These are phyloP conservation scores for Noturus placidus DNA, from an alignment of 2,113 vertebrate genomes.

Conservation along the genomic window DNA sequence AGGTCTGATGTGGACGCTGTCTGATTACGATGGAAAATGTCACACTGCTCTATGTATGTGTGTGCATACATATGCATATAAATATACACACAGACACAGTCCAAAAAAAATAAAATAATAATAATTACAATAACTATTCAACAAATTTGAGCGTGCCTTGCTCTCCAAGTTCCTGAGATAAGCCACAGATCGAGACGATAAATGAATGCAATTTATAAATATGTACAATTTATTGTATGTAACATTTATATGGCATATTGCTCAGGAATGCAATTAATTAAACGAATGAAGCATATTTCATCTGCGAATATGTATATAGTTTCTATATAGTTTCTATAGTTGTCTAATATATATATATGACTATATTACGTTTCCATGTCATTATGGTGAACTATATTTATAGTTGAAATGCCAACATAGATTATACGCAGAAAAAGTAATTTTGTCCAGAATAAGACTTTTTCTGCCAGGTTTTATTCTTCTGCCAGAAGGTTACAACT, in stretches of 20 bases:
- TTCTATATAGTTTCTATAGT: not conserved
- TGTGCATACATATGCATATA: slow-evolving; percentile 23
- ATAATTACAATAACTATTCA: not conserved
- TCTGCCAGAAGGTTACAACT: not conserved
- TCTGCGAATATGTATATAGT: not conserved
- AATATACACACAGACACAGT: not conserved
- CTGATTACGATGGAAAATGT: slow-evolving; percentile 61
- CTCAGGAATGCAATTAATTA: not conserved
- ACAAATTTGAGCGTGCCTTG: not conserved
- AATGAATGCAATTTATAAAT: not conserved
- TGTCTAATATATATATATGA: too few relatives aligned
- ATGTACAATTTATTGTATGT: not conserved
- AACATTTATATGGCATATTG: not conserved
- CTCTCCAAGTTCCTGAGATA: not conserved
- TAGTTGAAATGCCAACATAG: not conserved
- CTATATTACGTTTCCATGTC: not conserved
- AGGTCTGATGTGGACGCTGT: slow-evolving; percentile 57
- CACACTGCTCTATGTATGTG: slow-evolving; percentile 45
- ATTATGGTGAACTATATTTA: not conserved
- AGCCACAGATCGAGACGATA: not conserved
- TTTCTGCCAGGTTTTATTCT: not conserved
- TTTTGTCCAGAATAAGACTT: not conserved
- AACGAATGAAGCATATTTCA: not conserved
- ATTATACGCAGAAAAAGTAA: not conserved
- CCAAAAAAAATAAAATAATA: not conserved